phyloP scores from a whole-genome alignment of 1,140 invertebrate genomes.

The Antheraea mylitta region DNA sequence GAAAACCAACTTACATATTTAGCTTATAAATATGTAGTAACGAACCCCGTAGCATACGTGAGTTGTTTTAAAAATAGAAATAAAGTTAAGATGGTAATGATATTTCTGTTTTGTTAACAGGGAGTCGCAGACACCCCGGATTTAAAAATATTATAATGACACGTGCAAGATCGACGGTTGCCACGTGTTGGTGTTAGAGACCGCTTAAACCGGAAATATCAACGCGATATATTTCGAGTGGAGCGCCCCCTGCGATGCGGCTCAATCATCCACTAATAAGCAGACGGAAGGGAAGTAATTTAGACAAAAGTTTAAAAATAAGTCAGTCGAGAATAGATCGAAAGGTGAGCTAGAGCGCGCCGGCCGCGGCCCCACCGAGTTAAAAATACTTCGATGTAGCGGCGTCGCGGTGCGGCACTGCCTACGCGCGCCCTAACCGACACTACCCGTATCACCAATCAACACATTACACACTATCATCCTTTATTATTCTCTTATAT shows the following conservation, averaged over 20 bases:
- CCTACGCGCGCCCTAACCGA: constrained; percentile 34
- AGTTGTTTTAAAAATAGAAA: constrained; percentile 9
- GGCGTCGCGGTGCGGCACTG: constrained; percentile 37
- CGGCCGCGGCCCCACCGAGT: constrained; percentile 51
- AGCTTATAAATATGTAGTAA: background rate
- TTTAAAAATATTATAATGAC: constrained; percentile 32
- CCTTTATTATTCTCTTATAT: background rate
- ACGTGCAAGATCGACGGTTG: constrained; percentile 21
- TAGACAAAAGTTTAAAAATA: constrained; percentile 77
- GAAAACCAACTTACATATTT: background rate
- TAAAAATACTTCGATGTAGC: constrained; percentile 60
- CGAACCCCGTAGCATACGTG: background rate
- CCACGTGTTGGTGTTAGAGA: constrained; percentile 34
- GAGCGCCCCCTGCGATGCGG: constrained; percentile 69
- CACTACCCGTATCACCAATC: constrained; percentile 19
- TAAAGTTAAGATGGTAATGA: background rate
- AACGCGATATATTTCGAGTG: constrained; percentile 53
- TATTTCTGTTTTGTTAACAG: constrained; percentile 5
- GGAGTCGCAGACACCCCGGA: constrained; percentile 19
- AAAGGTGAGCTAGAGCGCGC: constrained; percentile 71
- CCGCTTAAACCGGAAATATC: constrained; percentile 54
- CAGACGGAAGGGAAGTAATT: constrained; percentile 73
- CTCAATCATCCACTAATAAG: constrained; percentile 75
- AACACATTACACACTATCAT: constrained; percentile 2
- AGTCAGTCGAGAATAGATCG: constrained; percentile 65